Percentiles rank a stretch among this genome's conserved stretches.
phyloP scores from a whole-genome alignment of 1,140 invertebrate genomes.

The Drosophila kepulauana region DNA sequence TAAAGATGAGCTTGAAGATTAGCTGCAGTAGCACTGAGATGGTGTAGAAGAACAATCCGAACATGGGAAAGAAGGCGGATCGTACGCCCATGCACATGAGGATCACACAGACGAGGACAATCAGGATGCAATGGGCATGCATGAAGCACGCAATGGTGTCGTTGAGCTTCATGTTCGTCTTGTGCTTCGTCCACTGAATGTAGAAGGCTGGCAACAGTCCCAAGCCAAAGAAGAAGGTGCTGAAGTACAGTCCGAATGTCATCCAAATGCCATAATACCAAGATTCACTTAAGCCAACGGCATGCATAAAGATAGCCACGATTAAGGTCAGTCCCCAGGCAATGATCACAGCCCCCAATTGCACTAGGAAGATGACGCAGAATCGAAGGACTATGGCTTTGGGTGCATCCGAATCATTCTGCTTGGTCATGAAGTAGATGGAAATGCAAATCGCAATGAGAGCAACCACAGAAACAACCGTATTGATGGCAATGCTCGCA shows the following conservation, averaged over 20 bases:
- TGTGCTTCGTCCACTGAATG: slow-evolving; percentile 86
- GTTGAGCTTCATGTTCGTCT: slow-evolving; percentile 61
- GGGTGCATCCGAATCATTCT: slow-evolving; percentile 34
- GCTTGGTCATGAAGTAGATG: slow-evolving; percentile 61
- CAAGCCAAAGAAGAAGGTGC: slow-evolving; percentile 85
- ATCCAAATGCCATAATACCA: slow-evolving; percentile 90
- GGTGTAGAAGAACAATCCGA: slow-evolving; percentile 75
- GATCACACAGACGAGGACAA: slow-evolving; percentile 64
- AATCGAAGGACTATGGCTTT: slow-evolving; percentile 71
- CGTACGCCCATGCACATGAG: slow-evolving; percentile 67
- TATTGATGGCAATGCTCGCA: slow-evolving; percentile 87
- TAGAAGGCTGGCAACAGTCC: slow-evolving; percentile 79
- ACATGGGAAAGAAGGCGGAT: slow-evolving; percentile 76
- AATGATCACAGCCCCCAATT: slow-evolving; percentile 63
- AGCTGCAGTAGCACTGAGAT: slow-evolving; percentile 72
- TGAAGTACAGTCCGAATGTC: slow-evolving; percentile 88
- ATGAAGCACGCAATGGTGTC: slow-evolving; percentile 72
- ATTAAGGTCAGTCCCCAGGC: slow-evolving; percentile 86
- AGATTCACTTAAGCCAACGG: slow-evolving; percentile 88
- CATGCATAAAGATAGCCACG: slow-evolving; percentile 86
- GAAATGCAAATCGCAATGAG: slow-evolving; percentile 85
- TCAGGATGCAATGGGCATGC: slow-evolving; percentile 75
- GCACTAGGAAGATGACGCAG: slow-evolving; percentile 61
- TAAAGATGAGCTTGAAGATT: slow-evolving; percentile 48
- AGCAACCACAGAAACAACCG: slow-evolving; percentile 86